These are phyloP conservation scores for Gavia stellata DNA, from an alignment of 2,113 vertebrate species.

Conservation along the genomic window DNA sequence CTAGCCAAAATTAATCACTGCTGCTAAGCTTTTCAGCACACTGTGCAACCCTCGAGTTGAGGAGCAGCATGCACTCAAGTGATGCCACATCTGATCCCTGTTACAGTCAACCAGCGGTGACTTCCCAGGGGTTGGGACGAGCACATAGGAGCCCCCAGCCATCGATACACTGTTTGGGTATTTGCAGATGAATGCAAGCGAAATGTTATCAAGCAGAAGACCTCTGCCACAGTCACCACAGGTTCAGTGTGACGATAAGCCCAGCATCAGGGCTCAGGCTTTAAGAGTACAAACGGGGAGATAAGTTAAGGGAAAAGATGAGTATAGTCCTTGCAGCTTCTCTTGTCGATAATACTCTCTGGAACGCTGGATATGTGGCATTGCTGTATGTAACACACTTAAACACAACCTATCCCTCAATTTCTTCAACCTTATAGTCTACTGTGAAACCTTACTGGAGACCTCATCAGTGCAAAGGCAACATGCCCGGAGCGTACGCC, in stretches of 20 bases:
- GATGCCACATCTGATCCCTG: not conserved
- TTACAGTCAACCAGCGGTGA: rapidly evolving
- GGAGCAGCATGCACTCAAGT: rapidly evolving
- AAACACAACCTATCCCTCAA: not conserved
- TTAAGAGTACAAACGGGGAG: not conserved
- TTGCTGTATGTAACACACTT: not conserved
- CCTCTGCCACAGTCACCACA: not conserved
- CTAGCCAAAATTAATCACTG: not conserved
- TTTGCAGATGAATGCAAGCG: not conserved
- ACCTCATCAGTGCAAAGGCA: not conserved
- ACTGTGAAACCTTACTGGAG: not conserved
- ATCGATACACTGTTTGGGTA: rapidly evolving
- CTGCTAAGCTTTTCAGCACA: rapidly evolving
- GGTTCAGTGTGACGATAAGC: rapidly evolving
- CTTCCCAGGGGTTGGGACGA: rapidly evolving
- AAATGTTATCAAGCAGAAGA: not conserved
- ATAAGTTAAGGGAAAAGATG: not conserved
- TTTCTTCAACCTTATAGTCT: not conserved
- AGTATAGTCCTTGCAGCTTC: not conserved
- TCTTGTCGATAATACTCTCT: not conserved
- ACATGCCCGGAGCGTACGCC: rapidly evolving
- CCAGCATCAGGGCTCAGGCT: not conserved
- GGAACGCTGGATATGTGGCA: rapidly evolving
- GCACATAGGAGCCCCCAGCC: not conserved
- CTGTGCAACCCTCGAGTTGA: too few relatives aligned